Evolutionary conservation across 1,140 invertebrate species (phyloP), one percentile per base, ranked within the genome.

Genomic region (Mya arenaria): DNA sequence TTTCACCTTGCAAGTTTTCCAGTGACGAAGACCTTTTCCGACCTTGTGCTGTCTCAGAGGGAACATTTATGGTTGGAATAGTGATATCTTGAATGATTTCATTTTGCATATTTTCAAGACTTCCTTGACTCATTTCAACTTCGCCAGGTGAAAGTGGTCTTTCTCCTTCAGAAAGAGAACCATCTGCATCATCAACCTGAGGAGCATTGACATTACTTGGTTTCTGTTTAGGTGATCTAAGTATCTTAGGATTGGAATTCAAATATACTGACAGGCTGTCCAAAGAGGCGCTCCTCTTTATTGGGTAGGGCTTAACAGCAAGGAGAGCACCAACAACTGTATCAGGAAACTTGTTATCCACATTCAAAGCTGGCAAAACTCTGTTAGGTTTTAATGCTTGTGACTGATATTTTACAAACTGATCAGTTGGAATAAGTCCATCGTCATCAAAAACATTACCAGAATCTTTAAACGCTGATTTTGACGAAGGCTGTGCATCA

Each of bases 381-480:
- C n/a, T n/a, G n/a, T n/a, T n/a, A n/a, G n/a, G n/a, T n/a, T n/a
- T n/a, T n/a, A n/a, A n/a, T n/a, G n/a, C n/a, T n/a, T n/a, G n/a
- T n/a, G n/a, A n/a, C n/a, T n/a, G n/a, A n/a, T n/a, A n/a, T n/a
- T n/a, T n/a, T n/a, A n/a, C n/a, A n/a, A n/a, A n/a, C n/a, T n/a
- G n/a, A n/a, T n/a, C n/a, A n/a, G n/a, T n/a, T n/a, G n/a, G n/a
- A n/a, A n/a, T n/a, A n/a, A n/a, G n/a, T n/a, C n/a, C 74, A 36
- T 86, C 83, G 44, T 85, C 86, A 81, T 89, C 88, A 85, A 84
- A 88, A 0, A 89, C 86, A 84, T 89, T 89, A 13, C 88, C 88
- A 41, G 88, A 89, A 55, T 89, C 88, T 60, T 86, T 86, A 17
- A 88, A 69, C 15, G 83, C 77, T 6, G 84, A 81, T 55, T 85